phyloP scores from a whole-genome alignment of 2,888 invertebrate species.

The Amorpha juglandis region DNA sequence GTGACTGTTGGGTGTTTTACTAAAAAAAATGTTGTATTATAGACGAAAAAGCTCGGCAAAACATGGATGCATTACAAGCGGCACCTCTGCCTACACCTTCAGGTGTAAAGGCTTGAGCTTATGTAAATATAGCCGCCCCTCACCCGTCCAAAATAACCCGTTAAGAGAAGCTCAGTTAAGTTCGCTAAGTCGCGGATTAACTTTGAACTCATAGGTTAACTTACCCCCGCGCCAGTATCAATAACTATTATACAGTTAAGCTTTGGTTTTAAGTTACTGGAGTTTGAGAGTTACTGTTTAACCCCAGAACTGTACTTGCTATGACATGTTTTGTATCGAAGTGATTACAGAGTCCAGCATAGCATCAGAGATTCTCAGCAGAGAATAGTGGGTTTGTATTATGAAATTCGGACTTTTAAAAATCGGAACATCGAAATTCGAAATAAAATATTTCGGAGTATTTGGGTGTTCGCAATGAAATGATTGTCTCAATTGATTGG shows the following conservation, averaged over 20 bases:
- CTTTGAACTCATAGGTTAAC: slow-evolving; percentile 21
- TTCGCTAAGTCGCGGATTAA: slow-evolving; percentile 23
- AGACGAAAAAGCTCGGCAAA: too few species aligned
- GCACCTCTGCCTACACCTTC: too few species aligned
- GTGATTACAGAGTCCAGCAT: neutral
- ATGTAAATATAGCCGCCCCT: neutral
- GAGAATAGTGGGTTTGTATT: neutral
- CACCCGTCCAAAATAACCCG: slow-evolving; percentile 7
- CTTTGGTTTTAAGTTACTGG: slow-evolving; percentile 23
- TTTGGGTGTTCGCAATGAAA: too few species aligned
- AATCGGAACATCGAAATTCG: too few species aligned
- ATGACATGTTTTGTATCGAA: slow-evolving; percentile 7
- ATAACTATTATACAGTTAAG: slow-evolving; percentile 22
- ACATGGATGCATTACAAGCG: too few species aligned
- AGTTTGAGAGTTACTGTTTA: slow-evolving; percentile 16
- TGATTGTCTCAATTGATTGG: too few species aligned
- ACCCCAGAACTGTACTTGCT: neutral
- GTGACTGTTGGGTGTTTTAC: too few species aligned
- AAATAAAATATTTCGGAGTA: too few species aligned
- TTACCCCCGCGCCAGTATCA: slow-evolving; percentile 5
- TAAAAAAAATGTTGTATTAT: too few species aligned
- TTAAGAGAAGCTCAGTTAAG: slow-evolving; percentile 23
- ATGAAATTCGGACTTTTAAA: too few species aligned
- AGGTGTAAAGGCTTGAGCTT: too few species aligned
- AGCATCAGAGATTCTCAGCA: too few species aligned